Evolutionary conservation across 2,113 vertebrate species (phyloP), one percentile per base, ranked within the genome.

Genomic region (Microtus ochrogaster): DNA sequence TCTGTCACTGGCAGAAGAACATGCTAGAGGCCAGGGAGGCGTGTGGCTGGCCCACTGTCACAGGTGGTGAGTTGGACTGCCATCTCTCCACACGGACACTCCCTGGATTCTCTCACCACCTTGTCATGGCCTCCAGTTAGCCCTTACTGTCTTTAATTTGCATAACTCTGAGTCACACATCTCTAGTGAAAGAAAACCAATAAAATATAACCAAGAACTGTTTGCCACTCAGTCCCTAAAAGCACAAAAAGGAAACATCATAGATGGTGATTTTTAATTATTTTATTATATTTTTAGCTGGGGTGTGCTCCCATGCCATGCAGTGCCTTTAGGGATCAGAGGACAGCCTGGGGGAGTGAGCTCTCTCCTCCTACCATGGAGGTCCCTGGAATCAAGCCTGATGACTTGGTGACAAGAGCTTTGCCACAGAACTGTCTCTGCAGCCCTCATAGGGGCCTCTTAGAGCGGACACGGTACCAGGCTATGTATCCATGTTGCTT

Each of bases 181-280:
- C 74, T 96, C 83, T 93, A 89, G 72, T 84, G 21, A 52, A 52
- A 90, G 47, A 28, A 89, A 58, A 93, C 93, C 11, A 68, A 78
- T 5, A 58, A 83, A 44, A 33, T 3, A 73, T 83, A 93, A 79
- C 96, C 55, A 84, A 96, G 90, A 94, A 14, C 83, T 90, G n/a
- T 63, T 95, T 65, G 74, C 79, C 33, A 39, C 58, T 76, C 77
- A 87, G 39, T 96, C 94, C 77, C 95, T 95, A 92, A 94, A 94
- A 81, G 66, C 81, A 47, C 10, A 21, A 82, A 96, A 92, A 96
- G 86, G 94, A 95, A 94, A 74, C 36, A n/a, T 88, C 95, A 68
- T 21, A n/a, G 24, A 36, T 68, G 19, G 10, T 93, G 58, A 17
- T 66, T 85, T 66, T 22, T 3, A 66, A 47, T 22, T 21, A 1